phyloP scores from a whole-genome alignment of 2,888 invertebrate species.

The Agrochola circellaris region DNA sequence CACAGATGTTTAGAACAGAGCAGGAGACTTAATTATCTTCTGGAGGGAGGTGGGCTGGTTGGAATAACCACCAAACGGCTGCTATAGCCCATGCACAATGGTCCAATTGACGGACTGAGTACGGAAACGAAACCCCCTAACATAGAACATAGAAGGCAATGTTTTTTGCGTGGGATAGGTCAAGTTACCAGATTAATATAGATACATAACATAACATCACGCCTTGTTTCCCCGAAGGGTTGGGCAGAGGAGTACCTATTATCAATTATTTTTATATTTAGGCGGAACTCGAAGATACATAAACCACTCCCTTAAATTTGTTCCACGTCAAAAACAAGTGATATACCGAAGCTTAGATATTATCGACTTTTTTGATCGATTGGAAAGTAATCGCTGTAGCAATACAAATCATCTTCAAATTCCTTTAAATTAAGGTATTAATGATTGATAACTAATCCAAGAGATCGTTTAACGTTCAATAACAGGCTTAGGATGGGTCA shows the following conservation, averaged over 20 bases:
- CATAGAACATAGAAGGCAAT: too few relatives aligned
- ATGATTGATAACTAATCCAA: conserved; percentile 56
- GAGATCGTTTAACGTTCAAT: conserved; percentile 25
- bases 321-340: conserved; percentile 44
- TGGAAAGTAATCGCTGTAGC: conserved; percentile 40
- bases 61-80: too few relatives aligned
- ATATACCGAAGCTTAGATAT: conserved; percentile 10
- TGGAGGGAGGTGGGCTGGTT: too few relatives aligned
- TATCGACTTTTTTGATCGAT: conserved; percentile 53
- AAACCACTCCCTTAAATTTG: conserved; percentile 21
- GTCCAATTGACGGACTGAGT: too few relatives aligned
- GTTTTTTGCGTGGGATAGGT: neutral
- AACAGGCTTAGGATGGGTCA: conserved; percentile 36
- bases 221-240: too few relatives aligned
- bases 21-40: too few relatives aligned
- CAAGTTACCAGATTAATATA: neutral
- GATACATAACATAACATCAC: too few relatives aligned
- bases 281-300: neutral
- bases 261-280: neutral
- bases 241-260: neutral
- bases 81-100: too few relatives aligned
- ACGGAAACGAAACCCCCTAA: too few relatives aligned
- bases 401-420: conserved; percentile 55
- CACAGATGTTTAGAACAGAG: too few relatives aligned
- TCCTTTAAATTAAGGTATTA: conserved; percentile 32